Conservation (phyloP, 2,888 invertebrate genomes). For the Poecilus cupreus region DNA sequence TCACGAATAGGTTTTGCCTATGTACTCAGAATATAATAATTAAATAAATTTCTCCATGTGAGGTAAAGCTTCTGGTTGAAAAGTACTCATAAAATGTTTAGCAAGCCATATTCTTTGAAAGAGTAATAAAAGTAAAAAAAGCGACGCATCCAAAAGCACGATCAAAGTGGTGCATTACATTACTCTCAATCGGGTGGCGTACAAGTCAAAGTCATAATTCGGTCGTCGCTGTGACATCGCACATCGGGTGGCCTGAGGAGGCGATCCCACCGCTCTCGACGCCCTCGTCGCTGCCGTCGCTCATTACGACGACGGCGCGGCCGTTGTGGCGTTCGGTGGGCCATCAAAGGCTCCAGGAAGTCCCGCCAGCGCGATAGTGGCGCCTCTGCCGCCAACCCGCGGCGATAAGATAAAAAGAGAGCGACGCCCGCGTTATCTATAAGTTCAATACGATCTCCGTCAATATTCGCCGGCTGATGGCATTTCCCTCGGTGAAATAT, state of each 20-base stretch:
- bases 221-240: background rate
- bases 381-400: slow-evolving; percentile 2
- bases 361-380: slow-evolving; percentile 23
- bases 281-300: background rate
- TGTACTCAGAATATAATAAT: no score
- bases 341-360: slow-evolving; percentile 34
- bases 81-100: background rate
- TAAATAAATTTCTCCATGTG: no score
- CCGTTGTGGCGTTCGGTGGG: background rate
- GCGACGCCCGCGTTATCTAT: slow-evolving; percentile 50
- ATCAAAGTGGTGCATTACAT: slow-evolving; percentile 17
- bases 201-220: slow-evolving; percentile 5
- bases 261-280: no score
- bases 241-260: no score
- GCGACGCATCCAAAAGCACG: slow-evolving; percentile 9
- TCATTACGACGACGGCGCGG: background rate
- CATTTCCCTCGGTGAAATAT: slow-evolving; percentile 55
- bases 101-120: background rate
- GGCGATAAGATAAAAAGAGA: slow-evolving; percentile 45
- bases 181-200: background rate
- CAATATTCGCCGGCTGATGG: slow-evolving; percentile 51
- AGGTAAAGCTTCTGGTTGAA: background rate
- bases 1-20: no score
- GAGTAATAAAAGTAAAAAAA: background rate
- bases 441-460: slow-evolving; percentile 57